A percentile compares a stretch with the other conserved stretches of the same genome.
Conservation (phyloP, 2,888 invertebrate genomes). For the Lepidochrysops patricia region DNA sequence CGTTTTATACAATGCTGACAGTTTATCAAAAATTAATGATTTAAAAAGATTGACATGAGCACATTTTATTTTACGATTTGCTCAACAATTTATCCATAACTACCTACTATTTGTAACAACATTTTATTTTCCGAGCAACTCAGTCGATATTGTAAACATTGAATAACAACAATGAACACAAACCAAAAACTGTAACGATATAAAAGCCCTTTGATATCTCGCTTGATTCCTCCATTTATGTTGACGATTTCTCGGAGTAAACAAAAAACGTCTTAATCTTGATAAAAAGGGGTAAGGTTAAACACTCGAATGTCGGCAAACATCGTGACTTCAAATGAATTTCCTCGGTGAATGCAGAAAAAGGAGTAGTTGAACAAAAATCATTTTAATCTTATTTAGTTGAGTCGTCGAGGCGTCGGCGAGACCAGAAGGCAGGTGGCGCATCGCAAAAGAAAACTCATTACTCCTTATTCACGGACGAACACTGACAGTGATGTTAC, state of each 20-base stretch:
- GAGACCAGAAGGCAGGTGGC: constrained; percentile 59
- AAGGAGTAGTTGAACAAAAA: constrained; percentile 43
- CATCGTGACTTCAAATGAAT: constrained; percentile 32
- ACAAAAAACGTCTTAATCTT: constrained; percentile 30
- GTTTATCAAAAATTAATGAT: too few relatives aligned
- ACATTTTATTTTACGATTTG: too few relatives aligned
- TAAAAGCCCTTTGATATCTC: constrained; percentile 26
- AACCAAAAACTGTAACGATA: constrained; percentile 22
- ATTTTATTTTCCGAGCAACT: neutral
- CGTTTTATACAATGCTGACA: too few relatives aligned
- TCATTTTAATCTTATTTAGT: constrained; percentile 65
- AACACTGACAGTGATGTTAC: constrained; percentile 36
- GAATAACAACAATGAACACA: constrained; percentile 16
- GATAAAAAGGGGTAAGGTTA: constrained; percentile 32
- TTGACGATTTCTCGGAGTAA: constrained; percentile 26
- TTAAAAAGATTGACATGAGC: too few relatives aligned
- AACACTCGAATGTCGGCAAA: constrained; percentile 31
- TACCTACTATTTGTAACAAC: neutral
- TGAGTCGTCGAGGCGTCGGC: constrained; percentile 46
- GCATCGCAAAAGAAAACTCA: constrained; percentile 66
- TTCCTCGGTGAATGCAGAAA: constrained; percentile 31
- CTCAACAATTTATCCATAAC: too few relatives aligned
- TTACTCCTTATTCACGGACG: constrained; percentile 64
- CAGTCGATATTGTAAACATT: neutral
- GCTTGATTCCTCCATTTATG: constrained; percentile 25